Conservation (phyloP, 2,797 vertebrate species). For the Zalophus californianus region DNA sequence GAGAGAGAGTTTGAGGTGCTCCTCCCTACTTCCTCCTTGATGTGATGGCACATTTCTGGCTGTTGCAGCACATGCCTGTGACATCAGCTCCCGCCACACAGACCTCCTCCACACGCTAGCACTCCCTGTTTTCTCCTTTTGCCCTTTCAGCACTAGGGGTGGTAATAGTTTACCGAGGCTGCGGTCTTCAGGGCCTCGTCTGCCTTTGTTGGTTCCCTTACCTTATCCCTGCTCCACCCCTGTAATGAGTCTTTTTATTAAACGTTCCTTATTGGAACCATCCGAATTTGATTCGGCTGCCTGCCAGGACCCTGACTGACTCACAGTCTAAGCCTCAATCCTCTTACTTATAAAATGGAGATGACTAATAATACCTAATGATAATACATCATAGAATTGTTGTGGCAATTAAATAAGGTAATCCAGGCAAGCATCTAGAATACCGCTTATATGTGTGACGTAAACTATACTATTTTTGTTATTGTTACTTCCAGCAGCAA, state of each 20-base stretch:
- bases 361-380: neutral
- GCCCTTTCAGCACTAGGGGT: neutral
- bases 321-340: neutral
- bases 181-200: neutral
- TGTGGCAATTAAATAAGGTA: neutral
- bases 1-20: neutral
- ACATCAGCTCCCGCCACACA: neutral
- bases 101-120: neutral
- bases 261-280: neutral
- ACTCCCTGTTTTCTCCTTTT: accelerated
- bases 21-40: neutral
- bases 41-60: neutral
- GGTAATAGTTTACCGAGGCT: neutral
- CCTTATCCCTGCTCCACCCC: neutral
- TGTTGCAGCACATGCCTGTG: no score
- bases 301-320: neutral
- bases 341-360: neutral
- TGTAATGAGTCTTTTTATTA: neutral
- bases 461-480: neutral
- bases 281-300: neutral
- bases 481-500: neutral
- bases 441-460: neutral
- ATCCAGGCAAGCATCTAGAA: neutral
- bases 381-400: neutral
- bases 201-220: neutral